Conservation (phyloP, 2,113 vertebrate species). For the Diadophis punctatus region DNA sequence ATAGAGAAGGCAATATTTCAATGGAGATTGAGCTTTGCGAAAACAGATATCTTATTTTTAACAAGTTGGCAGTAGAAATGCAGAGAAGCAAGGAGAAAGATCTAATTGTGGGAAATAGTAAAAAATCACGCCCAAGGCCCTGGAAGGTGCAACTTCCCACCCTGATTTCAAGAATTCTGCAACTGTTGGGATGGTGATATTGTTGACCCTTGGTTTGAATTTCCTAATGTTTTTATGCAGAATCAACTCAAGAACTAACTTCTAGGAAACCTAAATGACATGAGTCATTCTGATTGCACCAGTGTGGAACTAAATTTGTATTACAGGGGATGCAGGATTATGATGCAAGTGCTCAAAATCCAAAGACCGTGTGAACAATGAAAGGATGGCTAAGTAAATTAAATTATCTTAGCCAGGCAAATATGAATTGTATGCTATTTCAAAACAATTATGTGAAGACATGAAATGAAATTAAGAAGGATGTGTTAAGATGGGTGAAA, state of each 20-base stretch:
- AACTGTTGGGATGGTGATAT: not conserved
- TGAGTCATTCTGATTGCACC: not conserved
- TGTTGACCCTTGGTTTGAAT: not conserved
- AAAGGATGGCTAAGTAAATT: not conserved
- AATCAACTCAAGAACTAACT: not conserved
- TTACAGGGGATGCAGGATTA: not conserved
- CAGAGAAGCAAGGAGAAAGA: not conserved
- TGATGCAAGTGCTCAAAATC: not conserved
- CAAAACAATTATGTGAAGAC: not conserved
- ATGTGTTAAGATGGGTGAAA: not conserved
- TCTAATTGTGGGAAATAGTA: not conserved
- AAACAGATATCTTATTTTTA: not conserved
- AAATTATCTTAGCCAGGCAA: not conserved
- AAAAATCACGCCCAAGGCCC: not conserved
- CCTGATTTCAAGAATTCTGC: not conserved
- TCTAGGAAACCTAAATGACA: not conserved
- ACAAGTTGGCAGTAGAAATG: not conserved
- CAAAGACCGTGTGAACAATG: not conserved
- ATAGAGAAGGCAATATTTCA: not conserved
- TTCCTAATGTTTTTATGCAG: not conserved
- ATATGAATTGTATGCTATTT: not conserved
- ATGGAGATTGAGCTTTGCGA: not conserved
- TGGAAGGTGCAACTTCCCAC: not conserved
- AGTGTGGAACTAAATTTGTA: not conserved
- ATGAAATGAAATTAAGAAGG: not conserved